Evolutionary conservation across 2,888 invertebrate genomes (phyloP).

Genomic region (Sinodicranocentrus sp.): DNA sequence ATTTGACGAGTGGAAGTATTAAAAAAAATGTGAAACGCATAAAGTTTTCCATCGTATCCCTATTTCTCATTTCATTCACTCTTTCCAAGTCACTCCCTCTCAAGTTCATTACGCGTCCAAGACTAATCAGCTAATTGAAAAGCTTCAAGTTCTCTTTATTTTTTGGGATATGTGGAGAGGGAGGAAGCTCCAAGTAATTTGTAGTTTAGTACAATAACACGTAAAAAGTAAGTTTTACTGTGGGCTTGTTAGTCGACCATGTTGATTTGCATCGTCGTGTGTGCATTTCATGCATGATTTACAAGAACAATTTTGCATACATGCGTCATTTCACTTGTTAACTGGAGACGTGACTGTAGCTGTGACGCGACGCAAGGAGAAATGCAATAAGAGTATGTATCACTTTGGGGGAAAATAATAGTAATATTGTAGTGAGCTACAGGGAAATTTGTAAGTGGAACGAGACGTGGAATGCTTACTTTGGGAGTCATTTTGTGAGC

Average conservation of each 20-base stretch:
- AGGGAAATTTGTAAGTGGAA: background rate
- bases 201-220: background rate
- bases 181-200: background rate
- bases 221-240: background rate
- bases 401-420: background rate
- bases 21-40: background rate
- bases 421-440: too few relatives aligned
- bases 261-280: background rate
- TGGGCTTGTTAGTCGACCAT: background rate
- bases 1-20: too few relatives aligned
- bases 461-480: background rate
- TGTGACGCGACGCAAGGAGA: too few relatives aligned
- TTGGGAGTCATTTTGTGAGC: background rate
- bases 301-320: background rate
- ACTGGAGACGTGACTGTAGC: too few relatives aligned
- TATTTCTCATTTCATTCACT: background rate
- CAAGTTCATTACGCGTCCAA: constrained; percentile 55
- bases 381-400: background rate
- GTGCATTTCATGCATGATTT: background rate
- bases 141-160: constrained; percentile 32
- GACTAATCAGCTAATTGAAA: constrained; percentile 63
- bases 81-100: constrained; percentile 25
- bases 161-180: too few relatives aligned
- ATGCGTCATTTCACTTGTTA: background rate
- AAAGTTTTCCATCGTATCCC: too few relatives aligned